Conservation (phyloP, 2,888 invertebrate species). For the Zygaena filipendulae region DNA sequence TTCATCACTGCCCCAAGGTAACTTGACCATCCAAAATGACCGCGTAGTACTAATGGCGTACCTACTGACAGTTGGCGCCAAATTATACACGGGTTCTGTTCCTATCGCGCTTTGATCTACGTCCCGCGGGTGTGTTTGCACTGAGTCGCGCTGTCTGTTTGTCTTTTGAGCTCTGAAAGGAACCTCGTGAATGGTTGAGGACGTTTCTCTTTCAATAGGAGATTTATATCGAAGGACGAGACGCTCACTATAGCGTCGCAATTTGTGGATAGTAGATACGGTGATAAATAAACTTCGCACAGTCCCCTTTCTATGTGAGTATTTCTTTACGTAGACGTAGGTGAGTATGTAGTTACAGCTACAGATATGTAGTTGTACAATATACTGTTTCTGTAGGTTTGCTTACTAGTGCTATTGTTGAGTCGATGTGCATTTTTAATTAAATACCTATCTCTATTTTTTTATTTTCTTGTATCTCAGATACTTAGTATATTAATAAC, state of each 20-base stretch:
- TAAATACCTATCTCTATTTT: too few species aligned
- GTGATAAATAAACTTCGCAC: slow-evolving; percentile 30
- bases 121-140: slow-evolving; percentile 48
- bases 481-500: too few species aligned
- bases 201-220: slow-evolving; percentile 30
- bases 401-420: too few species aligned
- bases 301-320: too few species aligned
- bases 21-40: too few species aligned
- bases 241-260: slow-evolving; percentile 50
- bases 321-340: too few species aligned
- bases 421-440: too few species aligned
- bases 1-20: too few species aligned
- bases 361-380: too few species aligned
- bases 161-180: slow-evolving; percentile 49
- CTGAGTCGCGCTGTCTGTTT: slow-evolving; percentile 42
- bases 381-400: too few species aligned
- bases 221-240: slow-evolving; percentile 56
- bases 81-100: slow-evolving; percentile 56
- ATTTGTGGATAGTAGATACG: slow-evolving; percentile 59
- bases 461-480: too few species aligned
- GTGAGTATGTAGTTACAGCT: too few species aligned
- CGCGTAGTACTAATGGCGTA: slow-evolving; percentile 52
- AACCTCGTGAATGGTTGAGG: slow-evolving; percentile 41
- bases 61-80: slow-evolving; percentile 58
- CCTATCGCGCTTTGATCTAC: slow-evolving; percentile 64